Base-by-base conservation (phyloP, 2,113 vertebrate genomes). In the Saguinus midas region DNA sequence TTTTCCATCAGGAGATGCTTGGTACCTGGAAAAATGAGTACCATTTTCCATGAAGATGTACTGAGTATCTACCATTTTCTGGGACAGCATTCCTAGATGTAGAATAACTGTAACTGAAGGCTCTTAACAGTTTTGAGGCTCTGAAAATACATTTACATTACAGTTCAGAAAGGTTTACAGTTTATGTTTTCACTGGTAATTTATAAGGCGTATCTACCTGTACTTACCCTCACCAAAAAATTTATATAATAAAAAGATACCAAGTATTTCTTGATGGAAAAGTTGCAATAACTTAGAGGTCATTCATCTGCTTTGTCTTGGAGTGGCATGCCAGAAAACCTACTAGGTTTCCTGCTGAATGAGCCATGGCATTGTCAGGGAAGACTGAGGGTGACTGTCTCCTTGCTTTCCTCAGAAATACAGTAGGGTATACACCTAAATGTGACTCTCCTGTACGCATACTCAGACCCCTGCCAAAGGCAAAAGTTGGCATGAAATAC, bases 61-160 rank as follows among this genome's bases (percentile, higher is more conserved):
- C 52, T 16, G 17, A 52, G 52, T 52, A 52, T 4, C 11, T 81
- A 27, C 37, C 17, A 27, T 79, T 92, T 92, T 87, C 61, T 85
- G 64, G 86, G 16, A 37, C 25, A 76, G 68, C 18, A 58, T 50
- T 95, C n/a, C 16, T 35, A 66, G 4, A 91, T 52, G 5, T 43
- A 43, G 48, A 93, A 57, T 82, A 45, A 78, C 40, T 82, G 66
- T 10, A 93, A 89, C 16, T 76, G 40, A 87, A 79, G 16, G 4
- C 48, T 20, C 3, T 48, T 48, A 61, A 87, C 5, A 82, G 6
- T 79, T 50, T 89, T 58, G n/a, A 79, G 12, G 37, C 29, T 52
- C 68, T 86, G 58, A 10, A 89, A 82, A 93, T 52, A 85, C 78
- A 76, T 78, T 76, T 70, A 84, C 72, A 20, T 75, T 87, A 92